These are phyloP conservation scores for Vulpes ferrilata DNA, from an alignment of 2,113 vertebrate species.

Conservation along the genomic window DNA sequence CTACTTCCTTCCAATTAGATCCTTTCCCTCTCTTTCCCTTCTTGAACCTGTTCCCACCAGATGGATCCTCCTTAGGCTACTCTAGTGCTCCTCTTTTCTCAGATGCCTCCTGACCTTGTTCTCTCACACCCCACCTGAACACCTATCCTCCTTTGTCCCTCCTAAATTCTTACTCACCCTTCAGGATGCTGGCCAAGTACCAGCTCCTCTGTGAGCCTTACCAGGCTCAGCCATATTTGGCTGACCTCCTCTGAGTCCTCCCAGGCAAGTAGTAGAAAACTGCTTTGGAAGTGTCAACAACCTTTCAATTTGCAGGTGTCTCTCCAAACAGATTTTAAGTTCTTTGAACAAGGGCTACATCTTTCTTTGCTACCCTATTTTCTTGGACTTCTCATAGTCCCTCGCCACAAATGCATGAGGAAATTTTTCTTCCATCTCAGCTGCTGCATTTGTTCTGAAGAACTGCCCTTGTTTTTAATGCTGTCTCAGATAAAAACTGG, in stretches of 20 bases:
- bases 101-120: neutral
- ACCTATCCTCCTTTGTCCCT: neutral
- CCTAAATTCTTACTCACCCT: neutral
- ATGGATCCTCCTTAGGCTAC: neutral
- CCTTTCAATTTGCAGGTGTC: neutral
- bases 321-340: neutral
- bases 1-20: neutral
- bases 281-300: neutral
- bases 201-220: neutral
- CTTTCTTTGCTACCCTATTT: neutral
- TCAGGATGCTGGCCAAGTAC: neutral
- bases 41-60: neutral
- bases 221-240: neutral
- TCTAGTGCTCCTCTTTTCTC: neutral
- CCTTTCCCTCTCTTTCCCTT: neutral
- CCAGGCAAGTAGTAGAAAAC: neutral
- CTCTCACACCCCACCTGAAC: neutral
- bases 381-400: neutral
- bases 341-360: neutral
- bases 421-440: neutral
- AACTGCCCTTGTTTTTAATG: slow-evolving; percentile 42
- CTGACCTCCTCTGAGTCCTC: neutral
- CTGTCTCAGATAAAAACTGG: neutral
- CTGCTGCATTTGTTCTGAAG: neutral
- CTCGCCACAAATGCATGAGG: neutral